These are phyloP conservation scores for Coptotermes formosanus DNA, from an alignment of 1,140 invertebrate genomes.

Conservation along the genomic window DNA sequence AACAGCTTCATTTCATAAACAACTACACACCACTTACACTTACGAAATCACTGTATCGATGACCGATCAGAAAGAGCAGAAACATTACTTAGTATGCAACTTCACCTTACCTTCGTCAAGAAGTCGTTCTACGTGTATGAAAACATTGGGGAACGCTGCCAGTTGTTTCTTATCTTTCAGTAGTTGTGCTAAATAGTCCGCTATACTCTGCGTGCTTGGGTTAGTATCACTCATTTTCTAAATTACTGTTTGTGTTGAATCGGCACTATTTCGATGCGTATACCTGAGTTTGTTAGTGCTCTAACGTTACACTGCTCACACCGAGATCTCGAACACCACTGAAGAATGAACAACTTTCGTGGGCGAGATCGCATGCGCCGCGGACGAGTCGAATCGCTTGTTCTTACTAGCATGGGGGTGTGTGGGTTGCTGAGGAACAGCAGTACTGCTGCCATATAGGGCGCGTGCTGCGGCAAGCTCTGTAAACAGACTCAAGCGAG, in stretches of 20 bases:
- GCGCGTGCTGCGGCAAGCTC: constrained; percentile 26
- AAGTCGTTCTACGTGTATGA: constrained; percentile 97
- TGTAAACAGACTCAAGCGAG: constrained; percentile 34
- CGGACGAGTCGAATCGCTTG: constrained; percentile 30
- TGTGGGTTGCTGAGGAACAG: constrained; percentile 26
- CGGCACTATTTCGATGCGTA: constrained; percentile 26
- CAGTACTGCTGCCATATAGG: constrained; percentile 35
- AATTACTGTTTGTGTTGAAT: constrained; percentile 25
- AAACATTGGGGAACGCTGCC: constrained; percentile 98
- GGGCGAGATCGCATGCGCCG: constrained; percentile 18
- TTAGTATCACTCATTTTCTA: constrained; percentile 44
- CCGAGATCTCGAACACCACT: constrained; percentile 33
- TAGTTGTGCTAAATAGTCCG: constrained; percentile 99
- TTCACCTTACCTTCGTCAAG: constrained; percentile 93
- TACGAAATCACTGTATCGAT: no score
- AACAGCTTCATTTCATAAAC: not conserved
- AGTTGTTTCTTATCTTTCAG: constrained; percentile 99
- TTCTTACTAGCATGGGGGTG: constrained; percentile 22
- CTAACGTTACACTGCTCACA: constrained; percentile 21
- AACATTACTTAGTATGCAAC: not conserved
- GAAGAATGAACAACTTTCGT: not conserved
- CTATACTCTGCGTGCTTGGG: constrained; percentile 89
- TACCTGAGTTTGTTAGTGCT: constrained; percentile 25
- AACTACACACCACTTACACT: no score
- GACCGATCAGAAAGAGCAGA: no score